Evolutionary conservation across 2,888 invertebrate species (phyloP), one percentile per base, ranked within the genome.

Genomic region (Drosophila rubida): DNA sequence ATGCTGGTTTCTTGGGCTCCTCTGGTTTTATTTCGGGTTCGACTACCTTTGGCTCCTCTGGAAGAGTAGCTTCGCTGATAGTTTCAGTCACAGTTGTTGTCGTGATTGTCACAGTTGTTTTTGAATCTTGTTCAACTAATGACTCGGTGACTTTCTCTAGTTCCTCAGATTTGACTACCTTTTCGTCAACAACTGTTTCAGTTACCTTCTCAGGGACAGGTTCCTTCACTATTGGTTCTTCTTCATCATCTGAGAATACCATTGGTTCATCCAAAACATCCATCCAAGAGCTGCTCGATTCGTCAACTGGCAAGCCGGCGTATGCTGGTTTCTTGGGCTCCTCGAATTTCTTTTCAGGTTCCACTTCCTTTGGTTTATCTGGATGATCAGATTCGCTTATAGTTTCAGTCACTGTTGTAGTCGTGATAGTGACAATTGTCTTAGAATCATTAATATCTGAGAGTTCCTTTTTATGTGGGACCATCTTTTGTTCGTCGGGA

Each of bases 221-320:
- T 9, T 27, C 9, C 7, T 1, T 9, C 4, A 13, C 35, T 6
- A 23, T 19, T 23, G 66, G 6, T 58, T 54, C 59, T 64, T 45
- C 16, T 65, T 57, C 59, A 1, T 67, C 53, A 14, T 57, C 58
- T 2, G 48, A 48, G 54, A 58, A 59, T 11, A 35, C 48, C 63
- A 63, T 63, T 30, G 63, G 63, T 7, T 63, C 63, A 39, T 63
- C 63, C 37, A 63, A 3, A 19, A 63, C 63, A 23, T 63, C 63
- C 63, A 63, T 64, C 58, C 64, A 58, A 0, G 58, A 41, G 11
- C 51, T 51, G 9, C 39, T 58, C 2, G 89, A 74, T 23, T 90
- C 88, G 66, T 90, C 90, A 27, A 89, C 77, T 11, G 90, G 89
- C 30, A 90, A 77, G 35, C 87, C 90, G 53, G 81, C 87, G 58